These are phyloP conservation scores for Helicorthomorpha holstii DNA, from an alignment of 1,140 invertebrate genomes.

Conservation along the genomic window DNA sequence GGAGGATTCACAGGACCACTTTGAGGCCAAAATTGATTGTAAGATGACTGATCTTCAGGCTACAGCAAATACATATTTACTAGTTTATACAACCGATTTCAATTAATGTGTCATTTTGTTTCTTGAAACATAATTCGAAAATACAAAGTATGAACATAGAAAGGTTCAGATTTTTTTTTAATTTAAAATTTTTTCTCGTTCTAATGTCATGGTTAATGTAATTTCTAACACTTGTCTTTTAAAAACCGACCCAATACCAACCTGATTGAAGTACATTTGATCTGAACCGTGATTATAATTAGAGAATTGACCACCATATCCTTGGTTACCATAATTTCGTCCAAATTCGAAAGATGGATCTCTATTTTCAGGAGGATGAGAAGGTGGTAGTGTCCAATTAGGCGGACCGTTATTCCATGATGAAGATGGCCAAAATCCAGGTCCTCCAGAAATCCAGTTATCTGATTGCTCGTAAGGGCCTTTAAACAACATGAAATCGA, in stretches of 20 bases:
- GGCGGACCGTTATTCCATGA: no score
- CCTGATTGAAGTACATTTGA: slow-evolving; percentile 12
- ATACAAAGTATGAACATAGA: not conserved
- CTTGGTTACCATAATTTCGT: slow-evolving; percentile 11
- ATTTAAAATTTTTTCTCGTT: no score
- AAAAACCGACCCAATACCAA: not conserved
- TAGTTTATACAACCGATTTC: no score
- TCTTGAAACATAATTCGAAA: not conserved
- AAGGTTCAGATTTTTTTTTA: no score
- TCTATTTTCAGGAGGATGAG: not conserved
- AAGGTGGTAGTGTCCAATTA: not conserved
- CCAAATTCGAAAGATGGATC: slow-evolving; percentile 13
- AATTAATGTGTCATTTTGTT: no score
- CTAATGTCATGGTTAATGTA: no score
- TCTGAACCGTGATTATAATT: slow-evolving; percentile 17
- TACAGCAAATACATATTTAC: slow-evolving; percentile 6
- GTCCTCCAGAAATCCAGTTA: no score
- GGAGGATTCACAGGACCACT: slow-evolving; percentile 2
- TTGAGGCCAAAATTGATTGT: slow-evolving; percentile 13
- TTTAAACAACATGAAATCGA: no score
- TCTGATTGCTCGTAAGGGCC: no score
- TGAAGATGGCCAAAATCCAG: no score
- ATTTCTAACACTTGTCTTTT: not conserved
- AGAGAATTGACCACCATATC: slow-evolving; percentile 11
- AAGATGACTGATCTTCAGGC: slow-evolving; percentile 8